A percentile compares a stretch with the other conserved stretches of the same genome.
Evolutionary conservation across 2,888 invertebrate genomes (phyloP).

Genomic region (Rhorus exstirpatorius): DNA sequence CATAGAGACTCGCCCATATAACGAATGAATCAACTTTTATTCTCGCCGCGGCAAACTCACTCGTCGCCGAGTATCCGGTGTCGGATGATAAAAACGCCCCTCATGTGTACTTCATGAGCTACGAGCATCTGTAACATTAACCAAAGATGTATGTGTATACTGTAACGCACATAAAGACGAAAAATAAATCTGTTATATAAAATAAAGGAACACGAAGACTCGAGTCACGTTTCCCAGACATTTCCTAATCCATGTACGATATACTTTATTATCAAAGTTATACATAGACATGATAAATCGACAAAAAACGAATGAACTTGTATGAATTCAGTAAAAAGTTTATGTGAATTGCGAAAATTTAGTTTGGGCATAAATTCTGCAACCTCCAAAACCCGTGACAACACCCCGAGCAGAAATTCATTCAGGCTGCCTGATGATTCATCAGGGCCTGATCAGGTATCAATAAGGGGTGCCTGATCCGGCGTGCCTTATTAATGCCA

Average conservation of each 20-base stretch:
- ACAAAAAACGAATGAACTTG: background rate
- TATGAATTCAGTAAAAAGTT: no score
- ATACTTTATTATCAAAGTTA: constrained; percentile 29
- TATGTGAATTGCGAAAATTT: constrained; percentile 5
- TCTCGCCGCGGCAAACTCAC: constrained; percentile 65
- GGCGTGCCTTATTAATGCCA: no score
- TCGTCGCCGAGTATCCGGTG: constrained; percentile 65
- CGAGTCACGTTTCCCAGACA: constrained; percentile 41
- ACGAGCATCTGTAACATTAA: constrained; percentile 52
- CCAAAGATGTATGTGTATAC: constrained; percentile 37
- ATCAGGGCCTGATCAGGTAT: no score
- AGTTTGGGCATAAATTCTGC: no score
- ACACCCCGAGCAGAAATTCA: no score
- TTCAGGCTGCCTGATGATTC: no score
- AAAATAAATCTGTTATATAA: constrained; percentile 50
- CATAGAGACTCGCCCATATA: constrained; percentile 61
- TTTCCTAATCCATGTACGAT: constrained; percentile 39
- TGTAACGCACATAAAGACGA: constrained; percentile 54
- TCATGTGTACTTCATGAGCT: constrained; percentile 61
- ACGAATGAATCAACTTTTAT: constrained; percentile 70
- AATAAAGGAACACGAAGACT: constrained; percentile 26
- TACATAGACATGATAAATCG: constrained; percentile 5
- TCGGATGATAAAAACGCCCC: constrained; percentile 69
- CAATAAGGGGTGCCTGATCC: no score
- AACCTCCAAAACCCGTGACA: no score